A percentile compares a stretch with the other conserved stretches of the same genome.
Conservation (phyloP, 2,888 invertebrate genomes). For the Neuroscelio doddi region DNA sequence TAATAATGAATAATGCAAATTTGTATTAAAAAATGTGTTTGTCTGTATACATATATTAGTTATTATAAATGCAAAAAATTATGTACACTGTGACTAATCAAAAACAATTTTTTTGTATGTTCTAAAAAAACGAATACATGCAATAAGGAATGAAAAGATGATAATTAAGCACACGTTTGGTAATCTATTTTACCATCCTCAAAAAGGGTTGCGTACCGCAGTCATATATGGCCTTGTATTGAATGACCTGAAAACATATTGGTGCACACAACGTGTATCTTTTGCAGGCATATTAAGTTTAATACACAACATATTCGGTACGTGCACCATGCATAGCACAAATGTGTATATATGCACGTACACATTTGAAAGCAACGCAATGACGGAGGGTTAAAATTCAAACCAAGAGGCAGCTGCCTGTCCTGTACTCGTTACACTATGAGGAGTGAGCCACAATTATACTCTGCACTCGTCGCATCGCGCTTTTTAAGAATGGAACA, state of each 20-base stretch:
- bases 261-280: conserved; percentile 21
- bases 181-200: conserved; percentile 20
- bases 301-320: conserved; percentile 16
- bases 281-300: conserved; percentile 23
- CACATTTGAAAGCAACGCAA: conserved; percentile 22
- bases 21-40: too few species aligned
- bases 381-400: conserved; percentile 38
- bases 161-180: neutral
- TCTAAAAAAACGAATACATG: too few species aligned
- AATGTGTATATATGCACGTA: too few species aligned
- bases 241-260: conserved; percentile 29
- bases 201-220: conserved; percentile 16
- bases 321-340: conserved; percentile 11
- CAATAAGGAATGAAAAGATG: too few species aligned
- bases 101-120: too few species aligned
- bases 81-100: too few species aligned
- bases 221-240: conserved; percentile 23
- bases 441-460: conserved; percentile 30
- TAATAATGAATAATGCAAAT: too few species aligned
- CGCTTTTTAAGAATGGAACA: conserved; percentile 27
- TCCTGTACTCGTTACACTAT: conserved; percentile 38
- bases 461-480: conserved; percentile 29
- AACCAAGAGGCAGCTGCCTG: conserved; percentile 38
- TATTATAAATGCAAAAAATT: too few species aligned
- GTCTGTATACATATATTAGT: too few species aligned